A percentile compares a stretch with the other conserved stretches of the same genome.
Conservation (phyloP, 2,888 invertebrate genomes). For the Conchocele bisecta region DNA sequence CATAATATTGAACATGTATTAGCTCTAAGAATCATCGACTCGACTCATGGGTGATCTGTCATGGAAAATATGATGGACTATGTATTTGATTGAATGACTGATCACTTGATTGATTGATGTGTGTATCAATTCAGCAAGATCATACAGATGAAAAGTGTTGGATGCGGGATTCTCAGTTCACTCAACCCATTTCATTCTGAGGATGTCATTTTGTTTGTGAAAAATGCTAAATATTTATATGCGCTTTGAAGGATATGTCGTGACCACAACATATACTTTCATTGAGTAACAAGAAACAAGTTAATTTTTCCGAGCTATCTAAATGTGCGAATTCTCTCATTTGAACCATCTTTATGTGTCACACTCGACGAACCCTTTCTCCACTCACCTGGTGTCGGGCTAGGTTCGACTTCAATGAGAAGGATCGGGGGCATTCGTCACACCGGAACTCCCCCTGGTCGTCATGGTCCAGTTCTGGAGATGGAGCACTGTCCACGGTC, state of each 20-base stretch:
- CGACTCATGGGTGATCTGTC: background rate
- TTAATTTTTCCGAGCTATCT: too few species aligned
- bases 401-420: constrained; percentile 91
- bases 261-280: too few species aligned
- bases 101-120: background rate
- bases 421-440: constrained; percentile 92
- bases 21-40: background rate
- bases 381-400: constrained; percentile 89
- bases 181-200: too few species aligned
- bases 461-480: constrained; percentile 47
- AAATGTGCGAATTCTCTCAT: too few species aligned
- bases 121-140: background rate
- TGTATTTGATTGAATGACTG: background rate
- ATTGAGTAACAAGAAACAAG: too few species aligned
- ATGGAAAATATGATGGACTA: too few species aligned
- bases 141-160: too few species aligned
- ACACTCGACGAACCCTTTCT: background rate
- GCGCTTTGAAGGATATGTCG: too few species aligned
- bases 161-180: too few species aligned
- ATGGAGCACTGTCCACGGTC: constrained; percentile 9
- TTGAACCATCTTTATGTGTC: background rate
- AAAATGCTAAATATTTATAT: too few species aligned
- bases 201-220: too few species aligned
- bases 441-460: constrained; percentile 88
- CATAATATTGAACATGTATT: background rate